Evolutionary conservation across 2,888 invertebrate species (phyloP), one percentile per base, ranked within the genome.

Genomic region (Pterostichus madidus): DNA sequence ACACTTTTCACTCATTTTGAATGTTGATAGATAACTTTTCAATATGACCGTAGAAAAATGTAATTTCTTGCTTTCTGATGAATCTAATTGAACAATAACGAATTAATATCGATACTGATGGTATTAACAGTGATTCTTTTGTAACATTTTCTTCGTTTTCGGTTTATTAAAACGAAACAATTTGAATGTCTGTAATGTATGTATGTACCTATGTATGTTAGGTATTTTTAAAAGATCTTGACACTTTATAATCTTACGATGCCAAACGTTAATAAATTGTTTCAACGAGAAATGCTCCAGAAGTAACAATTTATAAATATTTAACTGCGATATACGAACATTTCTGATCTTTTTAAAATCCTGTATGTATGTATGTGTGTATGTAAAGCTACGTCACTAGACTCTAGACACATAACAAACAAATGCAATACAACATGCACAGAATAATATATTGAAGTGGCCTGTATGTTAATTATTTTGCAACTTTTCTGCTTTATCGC

Each of bases 371-470:
- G 56, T 56, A 56, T 56, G 24, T 59, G 24, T 75, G 49, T 75
- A 76, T 76, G 76, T 76, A 76, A 76, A 76, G 76, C 76, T 76
- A 76, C 56, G 53, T 53, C 13, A 35, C 76, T 76, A 76, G 35
- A 76, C n/a, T 76, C 76, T 76, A 76, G 32, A 76, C 76, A 76
- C 56, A 24, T 76, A 76, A 76, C 56, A 76, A 76, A 76, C 76
- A 76, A 76, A 76, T 76, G 76, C 56, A 53, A 76, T 80, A 64
- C 68, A 80, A 64, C 80, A 80, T 80, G 80, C 80, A 80, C 80
- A 80, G 80, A 80, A 68, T 68, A 80, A 80, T 80, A 78, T 78
- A 78, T 78, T 78, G 59, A 61, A 61, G 68, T 71, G 68, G 44
- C 39, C 35, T 56, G 77, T 39, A 32, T 76, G 46, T 53, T 76